A percentile compares a stretch with the other conserved stretches of the same genome.
These are phyloP conservation scores for Boulengeromyrus knoepffleri DNA, from an alignment of 2,113 vertebrate genomes.

Conservation along the genomic window DNA sequence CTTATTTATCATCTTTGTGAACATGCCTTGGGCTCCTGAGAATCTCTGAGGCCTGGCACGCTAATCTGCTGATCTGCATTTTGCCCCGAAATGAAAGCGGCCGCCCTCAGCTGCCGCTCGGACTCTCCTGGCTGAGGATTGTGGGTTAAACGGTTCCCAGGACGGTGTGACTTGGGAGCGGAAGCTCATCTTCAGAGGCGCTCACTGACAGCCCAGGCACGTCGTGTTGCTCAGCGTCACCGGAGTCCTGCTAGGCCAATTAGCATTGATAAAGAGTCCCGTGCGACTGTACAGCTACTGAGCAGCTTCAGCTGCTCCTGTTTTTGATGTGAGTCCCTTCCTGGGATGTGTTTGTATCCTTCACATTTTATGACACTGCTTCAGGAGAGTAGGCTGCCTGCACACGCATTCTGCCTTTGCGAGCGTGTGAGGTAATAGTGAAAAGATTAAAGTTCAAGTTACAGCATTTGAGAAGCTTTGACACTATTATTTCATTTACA, in stretches of 20 bases:
- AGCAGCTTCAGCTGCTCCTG: constrained; percentile 32
- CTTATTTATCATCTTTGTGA: constrained; percentile 11
- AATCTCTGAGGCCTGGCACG: constrained; percentile 18
- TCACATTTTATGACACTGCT: background rate
- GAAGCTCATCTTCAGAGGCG: constrained; percentile 27
- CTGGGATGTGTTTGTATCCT: background rate
- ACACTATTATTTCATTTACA: background rate
- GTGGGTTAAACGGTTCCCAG: constrained; percentile 38
- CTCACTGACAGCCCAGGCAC: constrained; percentile 40
- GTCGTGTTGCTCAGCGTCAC: constrained; percentile 47
- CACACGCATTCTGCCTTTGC: background rate
- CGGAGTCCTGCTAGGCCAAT: constrained; percentile 51
- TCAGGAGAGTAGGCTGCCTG: background rate
- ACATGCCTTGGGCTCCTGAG: constrained; percentile 1
- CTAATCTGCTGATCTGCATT: constrained; percentile 23
- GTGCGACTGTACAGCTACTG: constrained; percentile 34
- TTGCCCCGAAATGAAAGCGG: constrained; percentile 1
- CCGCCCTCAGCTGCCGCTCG: background rate
- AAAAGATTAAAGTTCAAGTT: background rate
- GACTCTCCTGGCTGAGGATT: constrained; percentile 28
- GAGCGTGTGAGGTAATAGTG: background rate
- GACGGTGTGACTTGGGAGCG: background rate
- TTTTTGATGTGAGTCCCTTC: background rate
- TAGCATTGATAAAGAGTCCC: constrained; percentile 59
- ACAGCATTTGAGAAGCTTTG: background rate